Base-by-base conservation (phyloP, 2,888 invertebrate genomes). In the Lepidochrysops patricia region DNA sequence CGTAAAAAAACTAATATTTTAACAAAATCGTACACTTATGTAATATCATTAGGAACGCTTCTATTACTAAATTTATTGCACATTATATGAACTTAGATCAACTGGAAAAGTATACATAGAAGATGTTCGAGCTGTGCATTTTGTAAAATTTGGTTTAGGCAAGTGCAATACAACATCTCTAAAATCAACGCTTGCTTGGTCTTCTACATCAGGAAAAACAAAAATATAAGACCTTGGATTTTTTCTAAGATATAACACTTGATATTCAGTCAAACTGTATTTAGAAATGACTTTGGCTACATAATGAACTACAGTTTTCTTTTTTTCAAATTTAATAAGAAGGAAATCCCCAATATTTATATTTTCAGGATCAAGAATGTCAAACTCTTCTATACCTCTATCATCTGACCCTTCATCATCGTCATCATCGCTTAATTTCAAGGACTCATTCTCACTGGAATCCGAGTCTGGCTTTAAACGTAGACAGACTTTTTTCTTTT, bases 111-210 rank as follows among this genome's bases (percentile, higher is more conserved):
- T 64, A 65, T 58, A 64, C 65, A 62, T 62, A 59, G 67, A 67
- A 57, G 66, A 66, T 62, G 67, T 66, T 65, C 65, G 65, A 66
- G 65, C 62, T 66, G 67, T 65, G 64, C 65, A 65, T 67, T 65
- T 68, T 60, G 64, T 62, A 62, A 65, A 70, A 68, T 56, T 66
- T 67, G 65, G 65, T 66, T 64, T 66, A 62, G 67, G 66, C 62
- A 67, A 63, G 62, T 66, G 66, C 63, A 68, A 67, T 67, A 68
- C 67, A 60, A 69, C 67, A 68, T 69, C 69, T 65, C 63, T 65
- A 64, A 70, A 48, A 67, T 67, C 67, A 57, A 70, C 64, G 58
- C 66, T 67, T 64, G 69, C 67, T 67, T 62, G 61, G 61, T 66
- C 66, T 64, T 66, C 64, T 60, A 67, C 65, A 64, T 62, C 60